Conservation (phyloP, 2,113 vertebrate species). For the Mionectes macconnelli region DNA sequence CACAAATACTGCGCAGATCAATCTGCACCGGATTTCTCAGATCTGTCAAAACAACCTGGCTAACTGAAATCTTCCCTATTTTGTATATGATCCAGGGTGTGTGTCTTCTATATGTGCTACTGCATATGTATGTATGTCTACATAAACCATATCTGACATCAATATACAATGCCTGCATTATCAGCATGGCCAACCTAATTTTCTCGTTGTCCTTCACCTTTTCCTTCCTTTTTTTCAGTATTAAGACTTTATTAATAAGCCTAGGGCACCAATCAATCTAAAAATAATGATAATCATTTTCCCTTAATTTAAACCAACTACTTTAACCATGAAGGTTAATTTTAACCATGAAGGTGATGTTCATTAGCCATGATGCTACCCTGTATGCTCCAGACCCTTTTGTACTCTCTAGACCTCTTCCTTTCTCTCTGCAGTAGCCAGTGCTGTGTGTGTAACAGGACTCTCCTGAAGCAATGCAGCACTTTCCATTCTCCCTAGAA, state of each 20-base stretch:
- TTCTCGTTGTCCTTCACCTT: background rate
- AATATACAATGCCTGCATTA: background rate
- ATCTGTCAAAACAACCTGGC: background rate
- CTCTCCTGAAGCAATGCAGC: background rate
- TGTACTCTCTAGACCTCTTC: background rate
- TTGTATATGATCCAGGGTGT: background rate
- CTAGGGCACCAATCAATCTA: background rate
- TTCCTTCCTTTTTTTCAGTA: background rate
- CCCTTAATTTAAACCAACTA: background rate
- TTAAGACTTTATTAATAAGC: background rate
- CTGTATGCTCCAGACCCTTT: background rate
- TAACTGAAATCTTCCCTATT: background rate
- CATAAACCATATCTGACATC: background rate
- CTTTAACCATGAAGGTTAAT: background rate
- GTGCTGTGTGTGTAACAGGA: background rate
- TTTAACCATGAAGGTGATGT: background rate
- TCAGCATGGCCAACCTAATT: background rate
- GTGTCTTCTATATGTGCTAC: background rate
- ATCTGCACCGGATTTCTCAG: background rate
- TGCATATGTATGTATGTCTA: background rate
- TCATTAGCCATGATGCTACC: fast-evolving
- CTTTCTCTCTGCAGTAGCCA: background rate
- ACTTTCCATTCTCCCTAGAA: background rate
- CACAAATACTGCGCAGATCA: background rate
- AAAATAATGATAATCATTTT: background rate